Evolutionary conservation across 1,140 invertebrate genomes (phyloP), one percentile per base, ranked within the genome.

Genomic region (Ips nitidus): DNA sequence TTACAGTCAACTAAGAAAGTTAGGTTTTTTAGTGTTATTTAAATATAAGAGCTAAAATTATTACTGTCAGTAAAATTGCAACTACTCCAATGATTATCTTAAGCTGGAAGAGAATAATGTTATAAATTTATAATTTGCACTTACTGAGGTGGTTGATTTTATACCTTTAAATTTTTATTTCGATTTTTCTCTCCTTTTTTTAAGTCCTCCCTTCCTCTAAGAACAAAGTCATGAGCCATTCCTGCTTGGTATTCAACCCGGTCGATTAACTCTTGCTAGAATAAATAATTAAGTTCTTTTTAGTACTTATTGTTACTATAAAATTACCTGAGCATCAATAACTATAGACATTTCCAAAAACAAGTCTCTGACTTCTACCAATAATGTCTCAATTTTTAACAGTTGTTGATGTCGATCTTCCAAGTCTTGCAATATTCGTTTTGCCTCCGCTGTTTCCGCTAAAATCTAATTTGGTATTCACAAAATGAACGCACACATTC

Each of bases 381-480:
- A 88, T 73, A 90, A 89, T 73, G 86, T 90, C 85, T 96, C 94
- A 62, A 94, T 83, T 81, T 93, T 91, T 67, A 92, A 81, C 72
- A 96, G 88, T 82, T 95, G 92, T 69, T 88, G 86, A 78, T 94
- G 93, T 64, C 93, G 84, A 68, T 87, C 90, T 84, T 95, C 88
- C 73, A 94, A 90, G 72, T 94, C 93, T 64, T 89, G 88, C 75
- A 97, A 82, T 71, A 89, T 88, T 78, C 89, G 87, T 79, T 88
- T 88, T n/a, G 91, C 92, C 82, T 89, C 84, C 76, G 87, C 87
- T 42, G 91, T 94, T 76, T 95, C 91, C 75, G 88, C 87, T 74
- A 92, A 86, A 81, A 94, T 90, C 88, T 95, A 40, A 22, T 22
- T 22, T 22, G 22, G 22, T 22, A 22, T 22, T 22, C 22, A 22